Base-by-base conservation (phyloP, 2,888 invertebrate species). In the Acanthococcus lagerstroemiae region DNA sequence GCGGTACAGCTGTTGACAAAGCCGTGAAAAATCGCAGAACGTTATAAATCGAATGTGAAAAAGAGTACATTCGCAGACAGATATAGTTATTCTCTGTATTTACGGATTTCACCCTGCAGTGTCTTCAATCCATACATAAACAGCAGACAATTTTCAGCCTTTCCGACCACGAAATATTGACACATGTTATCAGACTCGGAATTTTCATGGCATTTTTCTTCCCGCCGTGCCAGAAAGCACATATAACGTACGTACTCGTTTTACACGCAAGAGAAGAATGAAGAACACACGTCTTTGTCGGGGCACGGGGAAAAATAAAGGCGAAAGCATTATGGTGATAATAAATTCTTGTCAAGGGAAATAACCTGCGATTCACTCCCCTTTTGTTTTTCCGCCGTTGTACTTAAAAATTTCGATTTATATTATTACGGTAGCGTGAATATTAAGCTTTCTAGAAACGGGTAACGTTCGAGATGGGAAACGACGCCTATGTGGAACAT, bases 281-380 rank as follows among this genome's bases (percentile, higher is more conserved):
- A n/a, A n/a, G n/a, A n/a, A n/a, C n/a, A n/a, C n/a, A n/a, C n/a
- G n/a, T n/a, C n/a, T n/a, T n/a, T n/a, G 46, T 5, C 15, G 46
- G 37, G 7, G 48, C 5, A 22, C 22, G 6, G 52, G 15, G 52
- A 24, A 22, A 52, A 19, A 52, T 24, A 24, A 52, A 24, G 15
- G 52, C 17, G 21, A 24, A 52, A 24, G 21, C 21, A 52, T 19
- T 52, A 19, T 19, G 22, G 21, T 24, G 52, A 52, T 52, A 52
- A 52, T 52, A 52, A 52, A 52, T 52, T 52, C 52, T 52, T 52
- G 52, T 52, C 52, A 52, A 12, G 52, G 52, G 52, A 52, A 52
- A 52, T 52, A 52, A 52, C 52, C 52, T 12, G 52, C 52, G 21
- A 52, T 52, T 52, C 52, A 52, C 7, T 48, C 48, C 48, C 48